Evolutionary conservation across 1,140 invertebrate genomes (phyloP), one percentile per base, ranked within the genome.

Genomic region (Apocrypta bakeri): DNA sequence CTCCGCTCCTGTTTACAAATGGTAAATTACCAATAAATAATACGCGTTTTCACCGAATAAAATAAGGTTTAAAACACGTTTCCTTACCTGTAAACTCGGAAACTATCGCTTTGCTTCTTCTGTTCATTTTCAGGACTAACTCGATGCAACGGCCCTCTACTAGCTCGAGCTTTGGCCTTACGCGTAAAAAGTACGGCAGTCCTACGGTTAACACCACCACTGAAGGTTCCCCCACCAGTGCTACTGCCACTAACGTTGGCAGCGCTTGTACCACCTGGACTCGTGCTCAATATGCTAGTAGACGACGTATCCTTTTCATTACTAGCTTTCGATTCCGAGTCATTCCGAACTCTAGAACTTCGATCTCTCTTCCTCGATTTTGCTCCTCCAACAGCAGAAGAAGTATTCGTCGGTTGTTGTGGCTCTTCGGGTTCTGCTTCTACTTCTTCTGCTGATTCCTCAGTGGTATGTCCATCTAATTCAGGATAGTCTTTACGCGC

Each of bases 141-240:
- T 2, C 79, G 42, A 42, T 83, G 69, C 12, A 85, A 69, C 17
- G 88, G 88, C 1, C 90, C 88, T 48, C 93, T 79, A 90, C 92
- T 92, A 88, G 94, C 90, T n/a, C 92, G 90, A 3, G 93, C 91
- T 76, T 89, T 92, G 0, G 94, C 94, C 90, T 97, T 97, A 63
- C 96, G 94, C 2, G 96, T 96, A 85, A 97, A 96, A 7, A 97
- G 88, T 56, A 97, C 96, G n/a, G 96, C 95, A 25, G 96, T 97
- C 87, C 96, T 92, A 69, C 96, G 93, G 90, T 97, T 97, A 0
- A 97, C 96, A 3, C 87, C 87, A 21, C 85, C 84, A 1, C 77
- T 80, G 56, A 93, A 87, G 24, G 90, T 14, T 17, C 69, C 71
- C 8, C 31, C 25, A 29, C 25, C 27, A 21, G 29, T 37, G 42